These are phyloP conservation scores for Diaperis boleti DNA, from an alignment of 2,888 invertebrate genomes.

Conservation along the genomic window DNA sequence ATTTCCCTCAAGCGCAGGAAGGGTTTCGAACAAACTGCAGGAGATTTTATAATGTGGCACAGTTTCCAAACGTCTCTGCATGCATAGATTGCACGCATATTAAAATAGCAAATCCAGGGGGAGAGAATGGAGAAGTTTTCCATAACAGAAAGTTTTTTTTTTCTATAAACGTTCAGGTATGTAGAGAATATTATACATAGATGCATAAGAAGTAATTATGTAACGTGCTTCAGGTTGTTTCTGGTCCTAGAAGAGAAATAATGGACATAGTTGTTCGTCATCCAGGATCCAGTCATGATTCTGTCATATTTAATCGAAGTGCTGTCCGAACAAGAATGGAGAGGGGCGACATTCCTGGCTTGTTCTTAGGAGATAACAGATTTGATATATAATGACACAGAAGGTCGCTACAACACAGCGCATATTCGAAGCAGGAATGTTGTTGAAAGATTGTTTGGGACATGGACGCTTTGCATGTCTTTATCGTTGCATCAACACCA, in stretches of 20 bases:
- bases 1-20: neutral
- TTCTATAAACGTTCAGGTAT: neutral
- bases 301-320: slow-evolving; percentile 34
- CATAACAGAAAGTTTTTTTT: neutral
- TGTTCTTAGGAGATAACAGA: neutral
- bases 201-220: too few species aligned
- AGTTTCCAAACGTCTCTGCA: neutral
- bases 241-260: slow-evolving; percentile 34
- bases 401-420: neutral
- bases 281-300: slow-evolving; percentile 40
- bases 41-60: neutral
- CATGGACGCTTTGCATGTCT: slow-evolving; percentile 1
- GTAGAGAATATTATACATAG: neutral
- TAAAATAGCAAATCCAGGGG: too few species aligned
- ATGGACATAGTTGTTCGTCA: slow-evolving; percentile 36
- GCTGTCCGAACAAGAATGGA: neutral
- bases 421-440: neutral
- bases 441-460: slow-evolving; percentile 7
- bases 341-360: neutral
- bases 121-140: neutral
- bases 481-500: neutral
- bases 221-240: slow-evolving; percentile 8
- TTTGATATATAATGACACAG: neutral
- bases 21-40: neutral
- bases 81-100: slow-evolving; percentile 1